Base-by-base conservation (phyloP, 2,113 vertebrate genomes). In the Psilopsiagon aurifrons region DNA sequence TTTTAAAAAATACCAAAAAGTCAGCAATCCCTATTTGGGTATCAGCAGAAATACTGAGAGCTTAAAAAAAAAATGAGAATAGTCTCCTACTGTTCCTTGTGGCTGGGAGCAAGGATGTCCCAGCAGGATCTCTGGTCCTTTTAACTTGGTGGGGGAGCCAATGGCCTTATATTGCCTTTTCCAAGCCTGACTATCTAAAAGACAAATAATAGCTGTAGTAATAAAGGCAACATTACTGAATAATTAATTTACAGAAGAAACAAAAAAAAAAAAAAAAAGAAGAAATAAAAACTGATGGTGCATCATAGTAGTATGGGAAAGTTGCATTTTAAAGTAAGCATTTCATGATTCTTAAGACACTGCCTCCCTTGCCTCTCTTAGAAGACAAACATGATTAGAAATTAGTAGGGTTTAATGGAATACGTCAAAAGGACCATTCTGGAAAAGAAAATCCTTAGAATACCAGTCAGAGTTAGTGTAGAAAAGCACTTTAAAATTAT, bases 1-100 rank as follows among this genome's bases (percentile, higher is more conserved):
- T 78, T 95, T 92, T 96, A 60, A 84, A 60, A 88, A 95, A 93
- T 60, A 78, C 29, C 51, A 67, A 64, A 60, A 94, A 86, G 55
- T 94, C 76, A 95, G 29, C 83, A 93, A 46, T 63, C 51, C n/a
- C 59, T 74, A 13, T 54, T 82, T 49, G 89, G 17, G n/a, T 79
- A 81, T 86, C 83, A 88, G 51, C 71, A 93, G 82, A 95, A 96
- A 74, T 63, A 95, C 4, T 19, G 25, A 7, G 27, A 92, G 14
- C 2, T 88, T 87, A 7, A 67, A 66, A 44, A 29, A 29, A 77
- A 17, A 19, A 20, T 3, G 4, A 85, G 9, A 54, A 24, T 9
- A 37, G 19, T 49, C 13, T 90, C 46, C 74, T 52, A 44, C 54
- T 74, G 44, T 39, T 90, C 47, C 28, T 25, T 77, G 69, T 0